Base-by-base conservation (phyloP, 1,140 invertebrate species). In the Orius insidiosus region DNA sequence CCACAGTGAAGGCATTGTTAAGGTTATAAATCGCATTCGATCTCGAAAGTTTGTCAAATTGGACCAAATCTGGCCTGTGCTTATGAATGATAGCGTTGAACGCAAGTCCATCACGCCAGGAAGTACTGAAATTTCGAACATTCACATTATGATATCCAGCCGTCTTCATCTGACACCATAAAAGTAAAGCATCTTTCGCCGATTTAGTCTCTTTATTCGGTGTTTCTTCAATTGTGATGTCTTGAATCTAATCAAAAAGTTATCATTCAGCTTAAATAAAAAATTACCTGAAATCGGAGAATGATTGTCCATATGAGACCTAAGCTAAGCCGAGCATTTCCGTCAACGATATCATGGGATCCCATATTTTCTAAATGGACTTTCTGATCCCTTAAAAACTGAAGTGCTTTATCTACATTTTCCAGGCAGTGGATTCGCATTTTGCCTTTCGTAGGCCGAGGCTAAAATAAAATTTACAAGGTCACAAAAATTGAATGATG, bases 161-260 rank as follows among this genome's bases (percentile, higher is more conserved):
- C 6, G 96, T 99, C 68, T 99, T 99, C 93, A 99, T 99, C 69
- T 99, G 96, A 70, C 95, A 98, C 96, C 96, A 99, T 6, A 98
- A 68, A 4, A 99, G 67, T 35, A 99, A 64, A 1, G 94, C 94
- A 61, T 88, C 92, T 65, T 95, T 96, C 5, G 92, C 92, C 13
- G 88, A 94, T 66, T 92, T 92, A 0, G 90, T 96, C 64, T 94
- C 90, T 66, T 96, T 90, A 63, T 95, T 97, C 60, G 98, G 94
- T n/a, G 87, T 85, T 65, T 98, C 90, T 68, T 98, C 94, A 57
- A 98, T 94, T 34, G 93, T 98, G 54, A 99, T 98, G 62, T 99
- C 95, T 80, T 99, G 96, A 56, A 99, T 99, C 80, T 85, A 59
- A 48, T 61, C 53, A 49, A 51, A 45, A 47, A 13, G n/a, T 32